Evolutionary conservation across 1,140 invertebrate species (phyloP), one percentile per base, ranked within the genome.

Genomic region (Eriosoma lanigerum): DNA sequence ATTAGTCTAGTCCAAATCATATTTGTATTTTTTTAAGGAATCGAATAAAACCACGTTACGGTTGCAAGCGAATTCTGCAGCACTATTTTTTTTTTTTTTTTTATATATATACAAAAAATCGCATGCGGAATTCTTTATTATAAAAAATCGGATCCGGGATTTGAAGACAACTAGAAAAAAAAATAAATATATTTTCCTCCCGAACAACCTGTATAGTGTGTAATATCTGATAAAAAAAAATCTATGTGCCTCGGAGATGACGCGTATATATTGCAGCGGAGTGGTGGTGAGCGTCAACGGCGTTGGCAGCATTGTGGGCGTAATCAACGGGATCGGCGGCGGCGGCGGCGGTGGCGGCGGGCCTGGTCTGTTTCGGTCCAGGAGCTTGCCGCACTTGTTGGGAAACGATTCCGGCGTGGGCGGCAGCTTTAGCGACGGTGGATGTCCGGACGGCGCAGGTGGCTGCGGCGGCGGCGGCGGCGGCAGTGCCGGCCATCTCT

Each of bases 371-470:
- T 83, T 84, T 62, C 82, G 87, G 21, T 87, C 86, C 38, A 83
- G 86, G 56, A 87, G 86, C 13, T 82, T 88, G 66, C 87, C 87
- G 10, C 87, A 88, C 52, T 82, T 87, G 38, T 80, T 82, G 38
- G 85, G 56, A 32, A 76, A 82, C 81, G 86, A 87, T 83, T 87
- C 86, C 3, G 86, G 86, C 50, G 82, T 87, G 13, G 85, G 86
- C 8, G 56, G 56, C 21, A 86, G 86, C 78, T 86, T 85, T 82
- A 86, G 85, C 82, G 86, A 85, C 83, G 85, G 85, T 6, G 70
- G 24, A 19, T 81, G 26, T n/a, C 60, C 19, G 38, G 56, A 80
- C 10, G 19, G 17, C 8, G 38, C 46, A 5, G 32, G 15, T 13
- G 48, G 52, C 17, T 52, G 38, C 44, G 17, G 13, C 17, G 50